Evolutionary conservation across 2,888 invertebrate species (phyloP).

Genomic region (Dastarcus helophoroides): DNA sequence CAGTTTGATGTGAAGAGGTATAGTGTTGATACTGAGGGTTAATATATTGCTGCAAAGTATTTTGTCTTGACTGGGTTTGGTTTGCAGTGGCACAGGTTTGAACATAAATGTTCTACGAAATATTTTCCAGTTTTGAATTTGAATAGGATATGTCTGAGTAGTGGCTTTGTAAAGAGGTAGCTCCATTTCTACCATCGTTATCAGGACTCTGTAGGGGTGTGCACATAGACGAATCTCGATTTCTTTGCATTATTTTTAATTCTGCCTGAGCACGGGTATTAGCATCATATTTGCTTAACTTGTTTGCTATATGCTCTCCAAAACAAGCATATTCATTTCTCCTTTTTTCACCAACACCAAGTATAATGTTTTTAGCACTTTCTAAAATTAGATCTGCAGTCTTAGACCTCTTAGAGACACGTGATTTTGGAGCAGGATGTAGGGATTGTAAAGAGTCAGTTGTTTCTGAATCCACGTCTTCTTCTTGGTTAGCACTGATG

Average conservation of each 20-base stretch:
- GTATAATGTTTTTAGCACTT: slow-evolving; percentile 1
- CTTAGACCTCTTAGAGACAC: slow-evolving; percentile 1
- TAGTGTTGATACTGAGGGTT: slow-evolving; percentile 1
- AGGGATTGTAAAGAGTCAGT: slow-evolving; percentile 1
- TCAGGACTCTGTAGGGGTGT: slow-evolving; percentile 1
- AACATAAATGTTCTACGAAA: slow-evolving; percentile 1
- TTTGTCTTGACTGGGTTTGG: slow-evolving; percentile 1
- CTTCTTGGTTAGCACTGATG: slow-evolving; percentile 1
- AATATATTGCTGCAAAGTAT: background rate
- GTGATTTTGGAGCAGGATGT: slow-evolving; percentile 1
- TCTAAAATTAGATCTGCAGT: slow-evolving; percentile 1
- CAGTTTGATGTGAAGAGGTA: slow-evolving; percentile 1
- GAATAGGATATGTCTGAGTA: too few species aligned
- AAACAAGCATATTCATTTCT: background rate
- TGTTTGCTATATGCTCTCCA: slow-evolving; percentile 1
- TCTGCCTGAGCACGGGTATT: slow-evolving; percentile 2
- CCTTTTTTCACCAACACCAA: too few species aligned
- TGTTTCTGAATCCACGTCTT: slow-evolving; percentile 1
- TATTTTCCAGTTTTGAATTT: background rate
- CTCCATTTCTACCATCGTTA: slow-evolving; percentile 1
- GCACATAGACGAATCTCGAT: slow-evolving; percentile 1
- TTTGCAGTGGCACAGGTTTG: slow-evolving; percentile 1
- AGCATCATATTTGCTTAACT: too few species aligned
- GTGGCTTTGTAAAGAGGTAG: background rate
- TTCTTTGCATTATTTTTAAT: slow-evolving; percentile 1